A percentile compares a stretch with the other conserved stretches of the same genome.
Evolutionary conservation across 1,140 invertebrate genomes (phyloP).

Genomic region (Eciton burchellii): DNA sequence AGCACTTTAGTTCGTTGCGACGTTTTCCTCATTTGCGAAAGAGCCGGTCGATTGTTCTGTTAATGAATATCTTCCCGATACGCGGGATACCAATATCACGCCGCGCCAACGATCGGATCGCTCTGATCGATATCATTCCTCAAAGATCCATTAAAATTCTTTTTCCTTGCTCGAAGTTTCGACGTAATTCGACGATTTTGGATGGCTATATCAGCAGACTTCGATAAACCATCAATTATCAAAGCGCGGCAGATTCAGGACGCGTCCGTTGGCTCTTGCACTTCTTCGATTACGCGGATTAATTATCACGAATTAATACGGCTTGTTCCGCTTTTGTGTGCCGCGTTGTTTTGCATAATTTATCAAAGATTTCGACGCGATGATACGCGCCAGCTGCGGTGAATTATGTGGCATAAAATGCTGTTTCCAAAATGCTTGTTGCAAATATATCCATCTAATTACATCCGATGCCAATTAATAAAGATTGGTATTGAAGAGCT

Average conservation of each 20-base stretch:
- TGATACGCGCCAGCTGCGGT: not conserved
- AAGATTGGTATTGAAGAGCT: not conserved
- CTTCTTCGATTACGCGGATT: slow-evolving; percentile 27
- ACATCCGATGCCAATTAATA: not conserved
- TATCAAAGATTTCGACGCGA: slow-evolving; percentile 22
- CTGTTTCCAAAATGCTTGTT: not conserved
- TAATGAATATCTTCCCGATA: slow-evolving; percentile 64
- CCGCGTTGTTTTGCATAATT: not conserved
- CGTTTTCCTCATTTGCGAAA: slow-evolving; percentile 53
- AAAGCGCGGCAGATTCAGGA: not conserved
- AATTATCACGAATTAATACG: slow-evolving; percentile 7
- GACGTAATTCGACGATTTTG: not conserved
- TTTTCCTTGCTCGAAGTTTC: not conserved
- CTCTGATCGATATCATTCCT: slow-evolving; percentile 52
- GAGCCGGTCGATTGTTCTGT: slow-evolving; percentile 58
- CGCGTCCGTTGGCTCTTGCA: not conserved
- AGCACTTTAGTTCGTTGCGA: slow-evolving; percentile 38
- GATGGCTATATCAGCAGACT: slow-evolving; percentile 6
- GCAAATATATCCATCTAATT: slow-evolving; percentile 20
- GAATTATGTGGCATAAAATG: slow-evolving; percentile 16
- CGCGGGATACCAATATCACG: slow-evolving; percentile 7
- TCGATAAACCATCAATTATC: slow-evolving; percentile 18
- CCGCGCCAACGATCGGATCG: slow-evolving; percentile 50
- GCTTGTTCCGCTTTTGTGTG: not conserved
- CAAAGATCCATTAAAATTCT: slow-evolving; percentile 64